These are phyloP conservation scores for Leucophora obtusa DNA, from an alignment of 2,888 invertebrate species.

Conservation along the genomic window DNA sequence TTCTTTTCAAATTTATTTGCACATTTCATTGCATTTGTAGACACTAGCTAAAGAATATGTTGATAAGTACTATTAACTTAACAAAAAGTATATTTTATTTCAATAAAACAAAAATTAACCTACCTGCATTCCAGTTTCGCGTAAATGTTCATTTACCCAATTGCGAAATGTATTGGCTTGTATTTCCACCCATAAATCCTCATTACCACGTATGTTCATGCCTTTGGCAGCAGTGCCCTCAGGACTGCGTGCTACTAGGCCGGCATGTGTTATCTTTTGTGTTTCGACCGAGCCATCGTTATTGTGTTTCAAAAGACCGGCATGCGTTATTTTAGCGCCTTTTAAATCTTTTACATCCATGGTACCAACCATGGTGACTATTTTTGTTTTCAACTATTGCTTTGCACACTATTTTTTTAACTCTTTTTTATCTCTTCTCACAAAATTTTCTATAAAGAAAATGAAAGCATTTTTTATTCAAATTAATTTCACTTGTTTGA, in stretches of 20 bases:
- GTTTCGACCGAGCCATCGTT: constrained; percentile 82
- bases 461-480: constrained; percentile 10
- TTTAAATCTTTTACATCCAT: constrained; percentile 79
- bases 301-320: constrained; percentile 81
- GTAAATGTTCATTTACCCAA: constrained; percentile 96
- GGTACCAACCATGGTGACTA: constrained; percentile 61
- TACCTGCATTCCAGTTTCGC: constrained; percentile 84
- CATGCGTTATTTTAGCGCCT: constrained; percentile 82
- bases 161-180: constrained; percentile 97
- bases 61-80: too few species aligned
- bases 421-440: constrained; percentile 25
- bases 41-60: too few species aligned
- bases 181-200: constrained; percentile 97
- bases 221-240: constrained; percentile 97
- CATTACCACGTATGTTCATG: constrained; percentile 96
- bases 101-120: constrained; percentile 63
- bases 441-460: constrained; percentile 6
- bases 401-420: constrained; percentile 10
- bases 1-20: too few species aligned
- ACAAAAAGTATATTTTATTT: too few species aligned
- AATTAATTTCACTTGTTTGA: constrained; percentile 6
- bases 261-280: constrained; percentile 84
- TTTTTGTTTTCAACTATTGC: constrained; percentile 1
- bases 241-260: constrained; percentile 92
- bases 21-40: too few species aligned